Percentiles rank a stretch among this genome's conserved stretches.
These are phyloP conservation scores for Rutpela maculata DNA, from an alignment of 2,888 invertebrate species.

Conservation along the genomic window DNA sequence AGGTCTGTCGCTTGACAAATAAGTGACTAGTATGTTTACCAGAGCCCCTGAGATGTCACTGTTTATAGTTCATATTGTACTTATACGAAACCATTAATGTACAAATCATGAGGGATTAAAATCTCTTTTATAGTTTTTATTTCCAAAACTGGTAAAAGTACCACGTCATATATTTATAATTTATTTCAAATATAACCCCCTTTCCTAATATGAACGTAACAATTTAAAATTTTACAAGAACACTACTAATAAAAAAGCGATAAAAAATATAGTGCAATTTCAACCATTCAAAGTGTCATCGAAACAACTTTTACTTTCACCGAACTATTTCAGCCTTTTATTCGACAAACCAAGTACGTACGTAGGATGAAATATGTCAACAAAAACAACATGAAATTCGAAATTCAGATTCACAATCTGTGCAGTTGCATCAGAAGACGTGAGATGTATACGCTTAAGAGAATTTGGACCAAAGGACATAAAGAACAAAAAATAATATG, in stretches of 20 bases:
- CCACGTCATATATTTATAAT: no score
- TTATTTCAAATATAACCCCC: background rate
- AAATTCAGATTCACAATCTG: slow-evolving; percentile 45
- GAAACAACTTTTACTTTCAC: slow-evolving; percentile 29
- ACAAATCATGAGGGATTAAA: no score
- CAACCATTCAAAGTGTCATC: background rate
- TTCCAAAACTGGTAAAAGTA: no score
- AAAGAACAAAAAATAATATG: slow-evolving; percentile 43
- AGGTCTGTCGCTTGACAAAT: no score
- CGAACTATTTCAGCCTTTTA: slow-evolving; percentile 14
- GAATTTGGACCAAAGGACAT: slow-evolving; percentile 44
- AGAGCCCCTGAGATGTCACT: no score
- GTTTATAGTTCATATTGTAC: no score
- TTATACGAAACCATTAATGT: no score
- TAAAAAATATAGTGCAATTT: slow-evolving; percentile 12
- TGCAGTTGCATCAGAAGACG: slow-evolving; percentile 54
- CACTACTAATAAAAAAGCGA: background rate
- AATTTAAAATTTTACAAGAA: slow-evolving; percentile 6
- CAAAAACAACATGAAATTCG: slow-evolving; percentile 37
- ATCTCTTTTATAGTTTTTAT: no score
- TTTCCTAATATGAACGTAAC: background rate
- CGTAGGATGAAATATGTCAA: slow-evolving; percentile 8
- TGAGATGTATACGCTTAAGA: slow-evolving; percentile 53
- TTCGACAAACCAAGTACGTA: slow-evolving; percentile 5
- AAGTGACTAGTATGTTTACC: no score